A percentile compares a stretch with the other conserved stretches of the same genome.
Evolutionary conservation across 2,113 vertebrate species (phyloP).

Genomic region (Todiramphus chloris): DNA sequence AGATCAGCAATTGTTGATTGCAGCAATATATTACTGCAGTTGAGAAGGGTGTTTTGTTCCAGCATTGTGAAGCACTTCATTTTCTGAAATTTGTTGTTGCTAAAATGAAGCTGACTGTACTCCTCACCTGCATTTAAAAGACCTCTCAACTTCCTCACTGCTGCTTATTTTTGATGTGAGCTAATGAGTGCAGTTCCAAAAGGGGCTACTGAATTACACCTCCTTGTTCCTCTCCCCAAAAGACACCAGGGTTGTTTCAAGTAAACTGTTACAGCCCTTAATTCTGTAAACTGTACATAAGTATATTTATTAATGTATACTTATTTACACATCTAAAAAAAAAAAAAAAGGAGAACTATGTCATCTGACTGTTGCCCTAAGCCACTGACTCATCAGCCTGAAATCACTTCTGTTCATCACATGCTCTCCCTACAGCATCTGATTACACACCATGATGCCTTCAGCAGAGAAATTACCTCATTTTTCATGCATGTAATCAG

Average conservation of each 20-base stretch:
- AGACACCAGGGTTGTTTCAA: background rate
- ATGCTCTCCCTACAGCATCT: background rate
- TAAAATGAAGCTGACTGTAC: background rate
- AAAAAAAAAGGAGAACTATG: background rate
- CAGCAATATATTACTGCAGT: background rate
- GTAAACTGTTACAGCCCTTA: background rate
- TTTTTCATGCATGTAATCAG: background rate
- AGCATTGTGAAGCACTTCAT: background rate
- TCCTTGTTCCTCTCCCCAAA: background rate
- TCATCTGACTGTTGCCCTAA: background rate
- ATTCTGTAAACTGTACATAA: background rate
- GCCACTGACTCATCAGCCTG: background rate
- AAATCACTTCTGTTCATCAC: slow-evolving; percentile 12
- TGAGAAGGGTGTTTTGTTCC: background rate
- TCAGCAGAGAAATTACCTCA: background rate
- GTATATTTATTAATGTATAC: background rate
- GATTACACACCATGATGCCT: background rate
- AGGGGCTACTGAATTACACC: background rate
- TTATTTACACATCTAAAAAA: background rate
- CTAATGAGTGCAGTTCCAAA: background rate
- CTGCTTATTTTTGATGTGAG: background rate
- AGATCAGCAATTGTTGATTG: background rate
- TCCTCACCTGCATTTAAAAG: background rate
- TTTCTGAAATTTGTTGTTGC: background rate
- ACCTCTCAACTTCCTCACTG: background rate